Conservation (phyloP, 2,888 invertebrate genomes). For the Dorcus parallelipipedus region DNA sequence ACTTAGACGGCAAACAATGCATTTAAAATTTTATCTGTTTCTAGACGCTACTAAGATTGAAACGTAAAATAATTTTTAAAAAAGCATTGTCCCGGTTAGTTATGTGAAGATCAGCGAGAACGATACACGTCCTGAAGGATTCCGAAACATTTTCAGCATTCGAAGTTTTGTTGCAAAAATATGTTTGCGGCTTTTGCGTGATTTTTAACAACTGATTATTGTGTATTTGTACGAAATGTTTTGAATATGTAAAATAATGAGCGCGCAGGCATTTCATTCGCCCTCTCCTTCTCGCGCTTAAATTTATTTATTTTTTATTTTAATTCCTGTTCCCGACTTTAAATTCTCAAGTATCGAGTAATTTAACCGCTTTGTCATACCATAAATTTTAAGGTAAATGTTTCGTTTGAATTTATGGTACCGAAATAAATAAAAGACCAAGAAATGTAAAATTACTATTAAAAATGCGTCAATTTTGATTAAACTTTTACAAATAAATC, state of each 20-base stretch:
- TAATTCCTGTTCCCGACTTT: conserved; percentile 19
- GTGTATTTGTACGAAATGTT: conserved; percentile 30
- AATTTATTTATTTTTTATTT: conserved; percentile 18
- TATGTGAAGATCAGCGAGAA: not conserved
- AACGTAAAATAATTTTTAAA: no score
- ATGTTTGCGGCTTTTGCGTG: conserved; percentile 23
- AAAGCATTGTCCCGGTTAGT: no score
- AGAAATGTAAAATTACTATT: no score
- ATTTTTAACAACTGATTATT: conserved; percentile 31
- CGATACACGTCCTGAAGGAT: conserved; percentile 17
- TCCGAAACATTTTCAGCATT: conserved; percentile 27
- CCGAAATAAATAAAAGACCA: not conserved
- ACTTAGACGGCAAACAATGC: no score
- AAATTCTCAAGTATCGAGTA: conserved; percentile 18
- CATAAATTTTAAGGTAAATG: conserved; percentile 17
- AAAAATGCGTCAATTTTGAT: no score
- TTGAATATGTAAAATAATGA: conserved; percentile 34
- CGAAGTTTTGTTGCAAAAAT: conserved; percentile 29
- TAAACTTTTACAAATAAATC: no score
- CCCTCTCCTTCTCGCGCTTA: conserved; percentile 6
- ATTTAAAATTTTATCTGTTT: no score
- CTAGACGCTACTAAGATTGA: no score
- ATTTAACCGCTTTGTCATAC: conserved; percentile 13
- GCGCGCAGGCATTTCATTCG: conserved; percentile 27
- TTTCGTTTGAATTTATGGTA: conserved; percentile 9